These are phyloP conservation scores for Tiaroga cobitis DNA, from an alignment of 2,797 vertebrate species.

Conservation along the genomic window DNA sequence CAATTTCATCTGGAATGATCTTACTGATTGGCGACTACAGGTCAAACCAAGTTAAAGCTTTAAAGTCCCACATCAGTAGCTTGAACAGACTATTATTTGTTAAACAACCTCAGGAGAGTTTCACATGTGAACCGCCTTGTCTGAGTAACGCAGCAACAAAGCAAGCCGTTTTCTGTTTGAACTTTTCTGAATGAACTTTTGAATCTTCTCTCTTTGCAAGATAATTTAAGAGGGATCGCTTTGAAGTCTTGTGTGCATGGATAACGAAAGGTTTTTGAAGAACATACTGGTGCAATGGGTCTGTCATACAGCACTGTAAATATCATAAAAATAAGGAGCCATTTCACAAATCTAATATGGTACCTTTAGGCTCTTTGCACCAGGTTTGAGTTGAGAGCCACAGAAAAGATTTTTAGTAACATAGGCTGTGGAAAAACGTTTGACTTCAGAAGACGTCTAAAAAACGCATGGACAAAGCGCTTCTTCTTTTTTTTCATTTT, in stretches of 20 bases:
- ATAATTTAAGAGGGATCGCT: constrained; percentile 7
- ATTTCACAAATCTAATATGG: neutral
- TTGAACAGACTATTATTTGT: constrained; percentile 26
- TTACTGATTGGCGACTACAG: constrained; percentile 28
- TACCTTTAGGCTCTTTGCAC: neutral
- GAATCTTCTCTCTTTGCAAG: neutral
- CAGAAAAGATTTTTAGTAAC: neutral
- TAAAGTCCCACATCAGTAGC: constrained; percentile 39
- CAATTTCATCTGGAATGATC: constrained; percentile 29
- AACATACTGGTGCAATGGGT: neutral
- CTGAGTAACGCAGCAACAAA: neutral
- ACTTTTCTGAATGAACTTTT: constrained; percentile 34
- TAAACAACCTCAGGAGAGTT: constrained; percentile 4
- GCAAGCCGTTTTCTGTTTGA: constrained; percentile 16
- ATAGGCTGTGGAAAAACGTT: no score
- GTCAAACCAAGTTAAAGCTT: constrained; percentile 28
- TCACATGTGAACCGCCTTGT: neutral
- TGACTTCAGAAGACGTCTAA: neutral
- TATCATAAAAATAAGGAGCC: no score
- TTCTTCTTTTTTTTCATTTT: no score
- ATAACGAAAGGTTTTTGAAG: neutral
- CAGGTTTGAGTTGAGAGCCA: neutral
- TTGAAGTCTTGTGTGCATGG: constrained; percentile 23
- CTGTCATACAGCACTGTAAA: neutral
- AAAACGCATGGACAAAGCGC: neutral